Evolutionary conservation across 2,113 vertebrate genomes (phyloP), one percentile per base, ranked within the genome.

Genomic region (Embiotoca jacksoni): DNA sequence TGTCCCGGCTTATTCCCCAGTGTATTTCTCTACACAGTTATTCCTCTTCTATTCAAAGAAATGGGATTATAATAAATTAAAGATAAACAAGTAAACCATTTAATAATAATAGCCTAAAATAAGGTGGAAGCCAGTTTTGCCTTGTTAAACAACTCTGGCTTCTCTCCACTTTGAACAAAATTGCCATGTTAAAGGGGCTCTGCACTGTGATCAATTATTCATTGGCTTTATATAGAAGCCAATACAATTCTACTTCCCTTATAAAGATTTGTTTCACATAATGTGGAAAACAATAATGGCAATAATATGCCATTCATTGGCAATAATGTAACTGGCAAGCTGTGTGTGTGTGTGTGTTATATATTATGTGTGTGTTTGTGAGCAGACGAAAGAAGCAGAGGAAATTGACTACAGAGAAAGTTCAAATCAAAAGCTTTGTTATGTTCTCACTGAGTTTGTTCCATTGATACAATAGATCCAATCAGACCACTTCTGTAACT

Each of bases 351-450:
- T 54, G 32, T 75, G n/a, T 71, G 16, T 65, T 23, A 23, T 23
- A 23, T 23, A 23, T 23, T 23, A 23, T 61, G 44, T 32, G 3
- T 59, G 50, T 73, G 46, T 69, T 52, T 63, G 32, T 50, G 61
- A 64, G 56, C 4, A 46, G 63, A 58, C 55, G 78, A 75, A 86
- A 59, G 35, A 68, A 58, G 46, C 30, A 68, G 61, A 72, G 47
- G 68, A 83, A 81, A 86, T 67, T 74, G 79, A 58, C 68, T 50
- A 75, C 33, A 76, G 71, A 78, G 67, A 33, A 50, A 74, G 67
- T 68, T 78, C 50, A 80, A 90, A 81, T 89, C 60, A 89, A 81
- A 87, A 57, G 47, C 72, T 81, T 73, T 72, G 69, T 57, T 82
- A 82, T 84, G 56, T 64, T 68, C 41, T 31, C 62, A 63, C 58